These are phyloP conservation scores for Coremacera marginata DNA, from an alignment of 2,888 invertebrate genomes.

Conservation along the genomic window DNA sequence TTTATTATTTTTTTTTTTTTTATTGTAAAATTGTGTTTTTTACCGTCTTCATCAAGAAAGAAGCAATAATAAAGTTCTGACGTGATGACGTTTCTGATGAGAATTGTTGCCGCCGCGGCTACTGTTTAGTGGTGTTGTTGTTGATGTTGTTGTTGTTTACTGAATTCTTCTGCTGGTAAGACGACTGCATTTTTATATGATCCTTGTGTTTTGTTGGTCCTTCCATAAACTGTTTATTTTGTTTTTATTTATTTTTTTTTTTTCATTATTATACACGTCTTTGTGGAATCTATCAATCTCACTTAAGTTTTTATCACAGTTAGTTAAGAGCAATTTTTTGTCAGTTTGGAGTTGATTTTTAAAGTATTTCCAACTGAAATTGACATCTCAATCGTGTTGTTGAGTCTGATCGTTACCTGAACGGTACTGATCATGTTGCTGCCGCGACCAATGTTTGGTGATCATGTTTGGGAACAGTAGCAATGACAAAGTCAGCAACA, in stretches of 20 bases:
- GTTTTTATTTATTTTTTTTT: not conserved
- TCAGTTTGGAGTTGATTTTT: slow-evolving; percentile 53
- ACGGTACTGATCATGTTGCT: not conserved
- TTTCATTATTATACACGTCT: not conserved
- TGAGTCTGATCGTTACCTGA: slow-evolving; percentile 15
- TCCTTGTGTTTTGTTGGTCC: not conserved
- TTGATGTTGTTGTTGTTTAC: slow-evolving; percentile 7
- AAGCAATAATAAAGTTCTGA: slow-evolving; percentile 51
- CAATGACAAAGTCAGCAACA: slow-evolving; percentile 38
- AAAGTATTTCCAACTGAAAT: slow-evolving; percentile 43
- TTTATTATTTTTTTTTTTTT: not conserved
- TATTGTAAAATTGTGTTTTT: not conserved
- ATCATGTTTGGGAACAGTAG: not conserved
- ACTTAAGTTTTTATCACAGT: slow-evolving; percentile 36
- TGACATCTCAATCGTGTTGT: slow-evolving; percentile 56
- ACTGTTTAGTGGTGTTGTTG: not conserved
- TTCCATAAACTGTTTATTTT: not conserved
- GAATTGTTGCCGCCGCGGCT: slow-evolving; percentile 1
- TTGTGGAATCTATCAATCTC: slow-evolving; percentile 31
- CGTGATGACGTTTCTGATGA: slow-evolving; percentile 48
- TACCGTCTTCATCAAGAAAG: slow-evolving; percentile 42
- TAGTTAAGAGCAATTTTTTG: slow-evolving; percentile 38
- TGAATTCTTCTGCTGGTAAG: not conserved
- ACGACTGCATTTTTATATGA: not conserved
- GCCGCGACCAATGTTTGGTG: not conserved